These are phyloP conservation scores for Periphyllus acericola DNA, from an alignment of 2,888 invertebrate species.

Conservation along the genomic window DNA sequence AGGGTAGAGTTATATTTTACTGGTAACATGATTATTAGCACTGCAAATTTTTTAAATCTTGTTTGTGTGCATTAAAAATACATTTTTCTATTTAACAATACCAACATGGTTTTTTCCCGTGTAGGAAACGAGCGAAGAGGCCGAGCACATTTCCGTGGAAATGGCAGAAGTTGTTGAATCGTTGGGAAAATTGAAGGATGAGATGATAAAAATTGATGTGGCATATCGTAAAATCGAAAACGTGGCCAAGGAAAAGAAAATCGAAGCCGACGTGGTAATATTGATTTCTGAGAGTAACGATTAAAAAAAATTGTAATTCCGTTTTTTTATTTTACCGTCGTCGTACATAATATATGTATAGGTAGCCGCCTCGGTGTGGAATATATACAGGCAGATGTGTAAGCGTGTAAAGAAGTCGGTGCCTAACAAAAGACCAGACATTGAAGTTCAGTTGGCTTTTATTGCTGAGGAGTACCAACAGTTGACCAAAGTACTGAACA, in stretches of 20 bases:
- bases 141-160: conserved; percentile 44
- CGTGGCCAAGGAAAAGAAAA: conserved; percentile 51
- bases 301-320: background rate
- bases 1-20: background rate
- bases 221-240: conserved; percentile 39
- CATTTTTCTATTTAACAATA: too few species aligned
- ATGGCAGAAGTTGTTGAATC: conserved; percentile 33
- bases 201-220: conserved; percentile 41
- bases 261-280: conserved; percentile 27
- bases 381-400: conserved; percentile 48
- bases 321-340: background rate
- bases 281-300: background rate
- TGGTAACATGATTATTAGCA: background rate
- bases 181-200: conserved; percentile 35
- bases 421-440: conserved; percentile 16
- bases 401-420: conserved; percentile 34
- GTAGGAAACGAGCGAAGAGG: conserved; percentile 51
- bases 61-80: background rate
- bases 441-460: conserved; percentile 40
- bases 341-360: background rate
- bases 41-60: too few species aligned
- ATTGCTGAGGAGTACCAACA: conserved; percentile 42
- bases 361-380: conserved; percentile 52
- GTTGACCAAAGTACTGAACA: conserved; percentile 48
- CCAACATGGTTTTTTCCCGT: background rate